Percentiles rank a stretch among this genome's conserved stretches.
Conservation (phyloP, 2,888 invertebrate species). For the Morpho helenor region DNA sequence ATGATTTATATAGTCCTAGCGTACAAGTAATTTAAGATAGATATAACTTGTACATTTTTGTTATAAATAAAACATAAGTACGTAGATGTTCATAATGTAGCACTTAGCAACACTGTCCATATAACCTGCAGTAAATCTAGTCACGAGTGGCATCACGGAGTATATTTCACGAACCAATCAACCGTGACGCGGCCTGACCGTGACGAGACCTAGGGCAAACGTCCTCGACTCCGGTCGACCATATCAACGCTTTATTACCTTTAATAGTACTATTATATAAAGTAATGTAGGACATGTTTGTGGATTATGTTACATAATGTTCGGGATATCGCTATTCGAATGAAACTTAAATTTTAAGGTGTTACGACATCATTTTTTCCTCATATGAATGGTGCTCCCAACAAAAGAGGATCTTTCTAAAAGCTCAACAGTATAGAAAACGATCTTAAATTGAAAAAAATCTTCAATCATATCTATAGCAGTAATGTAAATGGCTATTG, state of each 20-base stretch:
- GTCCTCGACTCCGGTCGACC: slow-evolving; percentile 53
- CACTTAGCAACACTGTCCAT: slow-evolving; percentile 4
- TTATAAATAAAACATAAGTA: not conserved
- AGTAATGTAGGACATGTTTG: not conserved
- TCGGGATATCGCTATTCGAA: no score
- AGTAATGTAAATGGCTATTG: no score
- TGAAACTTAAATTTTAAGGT: no score
- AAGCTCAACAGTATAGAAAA: no score
- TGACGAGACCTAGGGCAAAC: slow-evolving; percentile 56
- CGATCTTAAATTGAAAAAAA: no score
- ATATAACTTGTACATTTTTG: no score
- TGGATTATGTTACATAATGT: not conserved
- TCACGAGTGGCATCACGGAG: slow-evolving; percentile 17
- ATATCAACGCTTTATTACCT: slow-evolving; percentile 32
- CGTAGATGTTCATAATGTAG: not conserved
- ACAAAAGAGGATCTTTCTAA: no score
- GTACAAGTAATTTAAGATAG: no score
- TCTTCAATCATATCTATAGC: no score
- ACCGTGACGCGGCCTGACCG: slow-evolving; percentile 59
- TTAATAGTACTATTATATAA: not conserved
- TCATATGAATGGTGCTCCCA: no score
- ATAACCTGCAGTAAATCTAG: slow-evolving; percentile 4
- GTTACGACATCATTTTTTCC: no score
- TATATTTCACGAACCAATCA: slow-evolving; percentile 43
- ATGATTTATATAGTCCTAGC: no score